Base-by-base conservation (phyloP, 2,113 vertebrate species). In the Elephantulus edwardii region DNA sequence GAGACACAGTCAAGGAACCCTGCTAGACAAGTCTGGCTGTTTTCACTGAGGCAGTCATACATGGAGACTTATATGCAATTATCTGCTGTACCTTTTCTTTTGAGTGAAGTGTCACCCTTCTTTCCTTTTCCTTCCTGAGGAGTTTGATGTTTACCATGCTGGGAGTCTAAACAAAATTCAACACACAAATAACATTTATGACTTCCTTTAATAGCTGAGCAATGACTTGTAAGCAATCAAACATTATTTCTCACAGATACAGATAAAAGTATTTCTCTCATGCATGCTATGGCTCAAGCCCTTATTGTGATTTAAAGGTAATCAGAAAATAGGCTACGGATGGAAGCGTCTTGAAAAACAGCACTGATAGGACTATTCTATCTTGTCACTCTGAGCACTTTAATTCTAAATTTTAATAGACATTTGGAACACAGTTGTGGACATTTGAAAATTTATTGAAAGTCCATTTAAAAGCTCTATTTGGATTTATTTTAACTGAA, bases 81-180 rank as follows among this genome's bases (percentile, higher is more conserved):
- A 86, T 44, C 30, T 85, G 12, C 72, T 60, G 48, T 48, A 75
- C 94, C 88, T 96, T 95, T 95, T 72, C 30, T 87, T 76, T 84
- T 93, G n/a, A 77, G 60, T 79, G 76, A 40, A 77, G 92, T 66
- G 40, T 97, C 40, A 75, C 40, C 0, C 86, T 95, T 97, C 92
- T 96, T 95, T 58, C 5, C 16, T 42, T 96, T 96, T 86, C 89
- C 89, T 78, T 96, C 97, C 91, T 93, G 84, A 86, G n/a, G 83
- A 72, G 0, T 79, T 40, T 96, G 50, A 83, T 91, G 71, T 16
- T 83, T 94, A 95, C 74, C 77, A 33, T 11, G 60, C 0, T 0
- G 8, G 56, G 5, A 17, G 48, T 95, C 94, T 94, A 77, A 91
- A 80, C 8, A 83, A 94, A 95, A 91, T 87, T 33, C 72, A 96